These are phyloP conservation scores for Montipora capitata DNA, from an alignment of 92 coral and sea anemone species.

Conservation along the genomic window DNA sequence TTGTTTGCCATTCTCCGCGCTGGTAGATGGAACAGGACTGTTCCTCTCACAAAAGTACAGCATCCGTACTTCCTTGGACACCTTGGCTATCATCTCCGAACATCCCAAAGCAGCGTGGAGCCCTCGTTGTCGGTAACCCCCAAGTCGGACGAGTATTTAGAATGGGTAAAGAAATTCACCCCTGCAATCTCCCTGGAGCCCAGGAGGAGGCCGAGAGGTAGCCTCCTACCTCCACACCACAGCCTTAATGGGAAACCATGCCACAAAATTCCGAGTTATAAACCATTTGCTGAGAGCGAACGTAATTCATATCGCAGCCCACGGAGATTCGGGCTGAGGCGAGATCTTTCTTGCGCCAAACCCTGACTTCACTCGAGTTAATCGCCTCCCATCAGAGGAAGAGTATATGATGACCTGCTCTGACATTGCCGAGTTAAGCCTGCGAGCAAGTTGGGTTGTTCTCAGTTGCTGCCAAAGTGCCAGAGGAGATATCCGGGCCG, in stretches of 20 bases:
- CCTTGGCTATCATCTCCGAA: no score
- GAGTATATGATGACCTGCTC: constrained; percentile 42
- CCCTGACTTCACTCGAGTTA: constrained; percentile 20
- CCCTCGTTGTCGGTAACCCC: no score
- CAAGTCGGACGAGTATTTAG: no score
- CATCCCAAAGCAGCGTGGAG: no score
- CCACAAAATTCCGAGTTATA: constrained; percentile 41
- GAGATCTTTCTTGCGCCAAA: constrained; percentile 72
- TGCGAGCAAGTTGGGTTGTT: constrained; percentile 61
- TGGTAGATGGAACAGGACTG: no score
- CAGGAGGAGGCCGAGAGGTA: constrained; percentile 45
- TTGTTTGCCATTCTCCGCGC: no score
- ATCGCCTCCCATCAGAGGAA: constrained; percentile 27
- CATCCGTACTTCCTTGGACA: no score
- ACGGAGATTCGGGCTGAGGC: constrained; percentile 60
- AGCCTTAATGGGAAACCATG: constrained; percentile 5
- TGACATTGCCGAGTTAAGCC: constrained; percentile 39
- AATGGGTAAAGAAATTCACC: no score
- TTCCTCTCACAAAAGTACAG: no score
- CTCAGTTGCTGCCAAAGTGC: constrained; percentile 67
- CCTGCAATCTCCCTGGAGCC: constrained; percentile 16
- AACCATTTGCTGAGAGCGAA: constrained; percentile 33
- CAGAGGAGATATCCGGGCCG: constrained; percentile 57
- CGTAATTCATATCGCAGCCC: constrained; percentile 71
- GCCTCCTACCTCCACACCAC: constrained; percentile 34